Evolutionary conservation across 1,140 invertebrate species (phyloP).

Genomic region (Pogonomyrmex barbatus): DNA sequence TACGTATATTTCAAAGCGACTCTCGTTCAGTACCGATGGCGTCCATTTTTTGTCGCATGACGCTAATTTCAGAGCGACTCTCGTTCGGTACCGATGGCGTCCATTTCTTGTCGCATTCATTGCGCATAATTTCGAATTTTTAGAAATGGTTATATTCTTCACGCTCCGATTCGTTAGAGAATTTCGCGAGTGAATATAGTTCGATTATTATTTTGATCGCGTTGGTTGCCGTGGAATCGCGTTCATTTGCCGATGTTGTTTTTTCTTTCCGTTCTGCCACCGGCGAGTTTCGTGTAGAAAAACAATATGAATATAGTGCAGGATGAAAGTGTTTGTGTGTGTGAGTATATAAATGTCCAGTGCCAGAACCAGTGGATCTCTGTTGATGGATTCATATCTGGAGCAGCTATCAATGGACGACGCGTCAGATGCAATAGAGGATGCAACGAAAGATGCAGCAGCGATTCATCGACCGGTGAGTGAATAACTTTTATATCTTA

Average conservation of each 20-base stretch:
- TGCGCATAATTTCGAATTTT: background rate
- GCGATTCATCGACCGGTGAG: background rate
- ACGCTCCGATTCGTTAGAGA: background rate
- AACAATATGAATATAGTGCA: background rate
- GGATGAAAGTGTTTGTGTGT: background rate
- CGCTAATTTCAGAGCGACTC: too few relatives aligned
- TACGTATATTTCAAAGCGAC: too few relatives aligned
- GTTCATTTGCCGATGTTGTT: background rate
- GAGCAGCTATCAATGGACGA: background rate
- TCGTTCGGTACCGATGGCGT: background rate
- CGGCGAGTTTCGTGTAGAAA: background rate
- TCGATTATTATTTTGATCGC: background rate
- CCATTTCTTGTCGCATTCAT: background rate
- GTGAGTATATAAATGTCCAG: too few relatives aligned
- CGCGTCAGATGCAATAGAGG: background rate
- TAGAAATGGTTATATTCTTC: background rate
- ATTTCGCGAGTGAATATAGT: background rate
- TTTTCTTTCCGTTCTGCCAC: background rate
- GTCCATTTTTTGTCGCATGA: too few relatives aligned
- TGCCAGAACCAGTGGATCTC: background rate
- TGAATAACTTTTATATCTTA: background rate
- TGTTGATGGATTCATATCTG: background rate
- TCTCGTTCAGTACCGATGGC: too few relatives aligned
- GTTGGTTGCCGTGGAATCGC: background rate
- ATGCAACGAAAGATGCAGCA: background rate